phyloP scores from a whole-genome alignment of 1,140 invertebrate species.

The Anoplophora glabripennis region DNA sequence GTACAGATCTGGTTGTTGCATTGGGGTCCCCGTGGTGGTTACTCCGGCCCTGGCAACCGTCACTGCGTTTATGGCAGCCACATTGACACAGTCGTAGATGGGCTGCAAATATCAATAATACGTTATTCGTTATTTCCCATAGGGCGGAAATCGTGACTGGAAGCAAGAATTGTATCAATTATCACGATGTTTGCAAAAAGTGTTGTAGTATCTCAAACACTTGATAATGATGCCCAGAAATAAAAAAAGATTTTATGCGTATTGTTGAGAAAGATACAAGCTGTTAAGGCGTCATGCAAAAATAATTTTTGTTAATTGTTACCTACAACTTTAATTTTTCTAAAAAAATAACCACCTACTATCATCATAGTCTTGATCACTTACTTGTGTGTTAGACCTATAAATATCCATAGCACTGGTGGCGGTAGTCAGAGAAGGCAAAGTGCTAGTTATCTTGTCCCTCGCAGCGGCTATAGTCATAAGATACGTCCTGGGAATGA shows the following conservation, averaged over 20 bases:
- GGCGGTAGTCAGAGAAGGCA: slow-evolving; percentile 48
- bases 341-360: not conserved
- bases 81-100: slow-evolving; percentile 46
- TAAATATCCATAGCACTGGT: slow-evolving; percentile 44
- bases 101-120: slow-evolving; percentile 35
- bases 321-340: not conserved
- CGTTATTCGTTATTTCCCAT: too few relatives aligned
- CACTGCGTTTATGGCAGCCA: slow-evolving; percentile 43
- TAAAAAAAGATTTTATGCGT: not conserved
- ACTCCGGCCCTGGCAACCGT: slow-evolving; percentile 33
- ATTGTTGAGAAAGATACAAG: not conserved
- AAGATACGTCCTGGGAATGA: slow-evolving; percentile 60
- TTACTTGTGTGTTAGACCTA: slow-evolving; percentile 38
- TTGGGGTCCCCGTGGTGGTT: slow-evolving; percentile 2
- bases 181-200: too few relatives aligned
- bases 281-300: not conserved
- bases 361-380: not conserved
- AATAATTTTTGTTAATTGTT: not conserved
- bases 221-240: not conserved
- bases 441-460: slow-evolving; percentile 52
- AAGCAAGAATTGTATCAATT: too few relatives aligned
- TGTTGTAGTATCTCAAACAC: too few relatives aligned
- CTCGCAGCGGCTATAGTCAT: slow-evolving; percentile 57
- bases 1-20: slow-evolving; percentile 37
- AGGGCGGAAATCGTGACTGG: too few relatives aligned